These are phyloP conservation scores for Spilarctia lutea DNA, from an alignment of 2,888 invertebrate genomes.

Conservation along the genomic window DNA sequence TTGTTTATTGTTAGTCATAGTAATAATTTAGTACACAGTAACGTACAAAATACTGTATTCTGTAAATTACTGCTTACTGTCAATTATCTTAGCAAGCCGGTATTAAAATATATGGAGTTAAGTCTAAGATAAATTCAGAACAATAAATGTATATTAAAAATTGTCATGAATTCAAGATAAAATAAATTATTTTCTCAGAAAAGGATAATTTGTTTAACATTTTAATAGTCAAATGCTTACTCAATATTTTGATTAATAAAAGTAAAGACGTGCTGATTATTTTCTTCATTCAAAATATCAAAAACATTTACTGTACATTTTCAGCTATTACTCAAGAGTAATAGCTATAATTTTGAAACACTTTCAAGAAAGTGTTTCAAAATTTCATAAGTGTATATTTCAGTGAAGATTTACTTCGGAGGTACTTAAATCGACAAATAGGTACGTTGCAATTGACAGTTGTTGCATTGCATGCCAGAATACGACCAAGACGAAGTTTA, in stretches of 20 bases:
- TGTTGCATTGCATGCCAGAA: conserved; percentile 82
- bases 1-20: not conserved
- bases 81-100: not conserved
- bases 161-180: no score
- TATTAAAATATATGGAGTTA: not conserved
- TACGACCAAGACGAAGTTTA: conserved; percentile 60
- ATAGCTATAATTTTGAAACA: no score
- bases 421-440: conserved; percentile 84
- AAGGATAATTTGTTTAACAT: not conserved
- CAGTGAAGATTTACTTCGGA: conserved; percentile 68
- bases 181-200: no score
- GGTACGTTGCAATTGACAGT: conserved; percentile 85
- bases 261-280: not conserved
- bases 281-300: not conserved
- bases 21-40: no score
- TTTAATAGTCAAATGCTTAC: no score
- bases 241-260: not conserved
- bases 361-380: conserved; percentile 42
- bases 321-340: conserved; percentile 22
- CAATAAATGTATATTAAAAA: not conserved
- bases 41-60: not conserved
- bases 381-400: conserved; percentile 66
- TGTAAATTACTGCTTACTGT: not conserved
- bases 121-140: not conserved
- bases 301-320: conserved; percentile 15